Percentiles rank a stretch among this genome's conserved stretches.
Conservation (phyloP, 2,888 invertebrate genomes). For the Bedellia somnulentella region DNA sequence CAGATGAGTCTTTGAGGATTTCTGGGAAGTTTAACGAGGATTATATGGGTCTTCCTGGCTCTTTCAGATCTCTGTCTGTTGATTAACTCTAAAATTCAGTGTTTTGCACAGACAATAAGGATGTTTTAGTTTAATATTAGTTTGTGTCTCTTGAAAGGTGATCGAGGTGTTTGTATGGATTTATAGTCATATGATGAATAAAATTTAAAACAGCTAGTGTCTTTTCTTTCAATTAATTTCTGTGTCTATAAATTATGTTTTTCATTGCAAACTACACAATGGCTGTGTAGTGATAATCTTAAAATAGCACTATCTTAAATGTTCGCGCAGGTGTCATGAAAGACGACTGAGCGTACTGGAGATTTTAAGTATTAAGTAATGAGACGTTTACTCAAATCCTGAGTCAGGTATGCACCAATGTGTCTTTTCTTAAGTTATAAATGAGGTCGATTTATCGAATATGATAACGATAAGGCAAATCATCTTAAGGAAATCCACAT, state of each 20-base stretch:
- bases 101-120: not conserved
- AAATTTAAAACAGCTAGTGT: not conserved
- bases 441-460: too few species aligned
- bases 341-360: too few species aligned
- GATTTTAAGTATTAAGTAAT: too few species aligned
- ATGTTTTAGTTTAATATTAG: not conserved
- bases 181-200: not conserved
- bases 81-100: not conserved
- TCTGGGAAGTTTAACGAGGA: slow-evolving; percentile 22
- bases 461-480: too few species aligned
- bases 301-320: too few species aligned
- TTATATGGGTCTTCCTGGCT: slow-evolving; percentile 26
- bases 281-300: too few species aligned
- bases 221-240: not conserved
- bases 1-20: slow-evolving; percentile 20
- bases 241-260: not conserved
- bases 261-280: not conserved
- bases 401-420: too few species aligned
- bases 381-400: too few species aligned
- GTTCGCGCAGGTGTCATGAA: too few species aligned
- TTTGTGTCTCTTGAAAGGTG: not conserved
- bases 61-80: slow-evolving; percentile 21
- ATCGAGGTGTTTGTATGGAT: not conserved
- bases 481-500: too few species aligned
- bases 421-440: too few species aligned